Percentiles rank a stretch among this genome's conserved stretches.
Conservation (phyloP, 2,888 invertebrate species). For the Eueremaeus valkanovi region DNA sequence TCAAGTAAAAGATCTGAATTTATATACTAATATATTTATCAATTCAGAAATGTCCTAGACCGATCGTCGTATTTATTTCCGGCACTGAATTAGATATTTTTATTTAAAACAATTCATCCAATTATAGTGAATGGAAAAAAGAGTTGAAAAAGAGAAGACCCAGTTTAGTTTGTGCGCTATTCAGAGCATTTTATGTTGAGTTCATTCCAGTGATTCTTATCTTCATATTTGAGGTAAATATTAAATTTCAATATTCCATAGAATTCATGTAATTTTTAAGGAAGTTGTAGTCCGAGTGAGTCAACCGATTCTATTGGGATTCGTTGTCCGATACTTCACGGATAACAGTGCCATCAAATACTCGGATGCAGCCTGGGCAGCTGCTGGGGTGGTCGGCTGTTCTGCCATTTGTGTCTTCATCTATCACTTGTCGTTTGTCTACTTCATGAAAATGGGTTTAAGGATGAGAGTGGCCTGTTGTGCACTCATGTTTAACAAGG, state of each 20-base stretch:
- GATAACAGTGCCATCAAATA: constrained; percentile 44
- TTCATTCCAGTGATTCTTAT: neutral
- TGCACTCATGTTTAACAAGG: constrained; percentile 76
- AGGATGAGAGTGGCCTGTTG: constrained; percentile 75
- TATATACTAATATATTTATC: neutral
- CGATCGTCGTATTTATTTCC: neutral
- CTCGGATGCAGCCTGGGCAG: neutral
- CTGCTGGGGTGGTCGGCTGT: constrained; percentile 22
- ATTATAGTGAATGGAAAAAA: constrained; percentile 13
- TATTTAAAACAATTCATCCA: too few relatives aligned
- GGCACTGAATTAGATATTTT: too few relatives aligned
- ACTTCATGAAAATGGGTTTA: constrained; percentile 61
- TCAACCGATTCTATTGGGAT: constrained; percentile 55
- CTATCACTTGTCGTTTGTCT: constrained; percentile 48
- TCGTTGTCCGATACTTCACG: constrained; percentile 53
- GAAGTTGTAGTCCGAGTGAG: constrained; percentile 49
- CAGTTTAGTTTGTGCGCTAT: neutral
- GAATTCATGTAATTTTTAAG: neutral
- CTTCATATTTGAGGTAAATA: constrained; percentile 13
- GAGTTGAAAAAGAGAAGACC: constrained; percentile 11
- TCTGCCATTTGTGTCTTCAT: constrained; percentile 57
- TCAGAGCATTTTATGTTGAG: neutral
- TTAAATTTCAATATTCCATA: neutral
- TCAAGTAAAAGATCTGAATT: too few relatives aligned
- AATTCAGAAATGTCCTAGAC: neutral